A percentile compares a stretch with the other conserved stretches of the same genome.
Conservation (phyloP, 2,888 invertebrate genomes). For the Trachelus tabidus region DNA sequence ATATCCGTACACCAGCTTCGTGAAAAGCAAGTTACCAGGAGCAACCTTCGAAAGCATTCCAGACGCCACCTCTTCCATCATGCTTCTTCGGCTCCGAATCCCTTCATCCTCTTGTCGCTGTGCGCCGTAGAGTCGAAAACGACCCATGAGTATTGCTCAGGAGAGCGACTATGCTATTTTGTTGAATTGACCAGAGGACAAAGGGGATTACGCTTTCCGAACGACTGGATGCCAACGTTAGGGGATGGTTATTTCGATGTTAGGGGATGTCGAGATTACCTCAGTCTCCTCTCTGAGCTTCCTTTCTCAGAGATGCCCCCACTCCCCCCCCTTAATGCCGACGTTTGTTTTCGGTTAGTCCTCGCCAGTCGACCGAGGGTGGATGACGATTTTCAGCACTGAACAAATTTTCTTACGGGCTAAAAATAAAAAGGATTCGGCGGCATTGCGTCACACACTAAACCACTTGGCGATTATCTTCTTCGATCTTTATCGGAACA, state of each 20-base stretch:
- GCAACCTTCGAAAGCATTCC: neutral
- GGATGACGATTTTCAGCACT: neutral
- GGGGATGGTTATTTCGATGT: slow-evolving; percentile 11
- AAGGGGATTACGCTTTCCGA: slow-evolving; percentile 53
- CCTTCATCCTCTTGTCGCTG: neutral
- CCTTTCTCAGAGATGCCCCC: slow-evolving; percentile 23
- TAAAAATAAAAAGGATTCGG: neutral
- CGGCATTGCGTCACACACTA: neutral
- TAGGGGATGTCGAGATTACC: slow-evolving; percentile 12
- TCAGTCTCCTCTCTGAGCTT: slow-evolving; percentile 17
- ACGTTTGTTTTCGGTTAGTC: slow-evolving; percentile 35
- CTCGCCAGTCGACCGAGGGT: neutral
- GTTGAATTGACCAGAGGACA: slow-evolving; percentile 42
- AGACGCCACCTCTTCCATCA: neutral
- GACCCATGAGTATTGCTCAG: neutral
- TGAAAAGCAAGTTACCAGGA: neutral
- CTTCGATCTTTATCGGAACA: neutral
- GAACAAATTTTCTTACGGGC: neutral
- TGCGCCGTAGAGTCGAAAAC: neutral
- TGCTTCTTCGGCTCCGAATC: neutral
- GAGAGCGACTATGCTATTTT: slow-evolving; percentile 35
- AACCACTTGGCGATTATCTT: neutral
- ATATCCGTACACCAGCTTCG: neutral
- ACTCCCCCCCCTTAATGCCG: slow-evolving; percentile 22
- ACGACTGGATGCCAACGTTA: slow-evolving; percentile 38